These are phyloP conservation scores for Serranus cabrilla DNA, from an alignment of 2,797 vertebrate species.

Conservation along the genomic window DNA sequence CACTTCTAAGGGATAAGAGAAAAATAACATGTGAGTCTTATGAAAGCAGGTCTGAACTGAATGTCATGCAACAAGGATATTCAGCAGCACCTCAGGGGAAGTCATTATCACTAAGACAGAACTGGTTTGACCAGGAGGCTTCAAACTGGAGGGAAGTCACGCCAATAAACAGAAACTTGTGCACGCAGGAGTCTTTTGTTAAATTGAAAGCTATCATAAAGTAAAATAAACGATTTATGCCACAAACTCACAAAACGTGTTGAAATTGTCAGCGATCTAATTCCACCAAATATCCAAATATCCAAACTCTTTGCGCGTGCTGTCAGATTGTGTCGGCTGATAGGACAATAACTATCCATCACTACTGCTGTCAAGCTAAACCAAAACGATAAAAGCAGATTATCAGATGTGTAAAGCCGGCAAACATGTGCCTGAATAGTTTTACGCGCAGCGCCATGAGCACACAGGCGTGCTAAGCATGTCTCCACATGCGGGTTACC, in stretches of 20 bases:
- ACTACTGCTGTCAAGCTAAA: background rate
- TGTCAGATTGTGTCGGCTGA: background rate
- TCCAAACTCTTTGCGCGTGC: too few species aligned
- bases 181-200: too few species aligned
- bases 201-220: background rate
- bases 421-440: background rate
- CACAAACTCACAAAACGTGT: background rate
- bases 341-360: background rate
- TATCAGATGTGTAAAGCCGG: constrained; percentile 4
- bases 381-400: background rate
- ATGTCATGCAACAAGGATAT: constrained; percentile 24
- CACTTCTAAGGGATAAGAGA: background rate
- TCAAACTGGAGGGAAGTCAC: background rate
- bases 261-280: background rate
- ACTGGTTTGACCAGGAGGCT: constrained; percentile 76
- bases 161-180: constrained; percentile 5
- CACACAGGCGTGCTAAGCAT: background rate
- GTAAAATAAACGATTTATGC: background rate
- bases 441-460: constrained; percentile 15
- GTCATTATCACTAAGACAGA: constrained; percentile 39
- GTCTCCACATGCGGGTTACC: constrained; percentile 12
- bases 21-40: background rate
- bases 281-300: fast-evolving
- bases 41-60: background rate
- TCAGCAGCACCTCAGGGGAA: constrained; percentile 29